A percentile compares a stretch with the other conserved stretches of the same genome.
phyloP scores from a whole-genome alignment of 2,888 invertebrate species.

The Pammene fasciana region DNA sequence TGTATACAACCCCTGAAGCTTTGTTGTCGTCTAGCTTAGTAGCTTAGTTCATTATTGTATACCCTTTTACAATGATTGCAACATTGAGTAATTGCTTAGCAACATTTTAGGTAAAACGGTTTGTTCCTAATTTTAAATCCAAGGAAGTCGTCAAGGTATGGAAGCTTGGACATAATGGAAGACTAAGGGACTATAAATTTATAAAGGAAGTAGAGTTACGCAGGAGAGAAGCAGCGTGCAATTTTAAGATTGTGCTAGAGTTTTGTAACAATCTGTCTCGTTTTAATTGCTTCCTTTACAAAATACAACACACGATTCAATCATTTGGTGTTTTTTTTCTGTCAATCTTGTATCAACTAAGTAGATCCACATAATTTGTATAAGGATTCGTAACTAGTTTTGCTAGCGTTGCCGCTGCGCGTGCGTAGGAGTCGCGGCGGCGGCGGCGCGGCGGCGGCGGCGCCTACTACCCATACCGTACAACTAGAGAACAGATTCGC shows the following conservation, averaged over 20 bases:
- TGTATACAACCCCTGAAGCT: constrained; percentile 36
- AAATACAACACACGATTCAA: constrained; percentile 66
- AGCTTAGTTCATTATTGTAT: constrained; percentile 35
- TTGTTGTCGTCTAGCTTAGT: constrained; percentile 25
- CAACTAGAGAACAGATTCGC: constrained; percentile 71
- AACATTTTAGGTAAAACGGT: constrained; percentile 38
- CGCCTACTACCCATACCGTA: constrained; percentile 58
- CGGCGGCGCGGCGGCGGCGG: constrained; percentile 34
- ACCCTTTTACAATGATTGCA: constrained; percentile 38
- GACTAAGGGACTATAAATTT: constrained; percentile 71
- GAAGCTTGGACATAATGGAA: constrained; percentile 78
- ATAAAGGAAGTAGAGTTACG: constrained; percentile 51
- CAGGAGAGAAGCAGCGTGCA: constrained; percentile 67
- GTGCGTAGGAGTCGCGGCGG: constrained; percentile 40
- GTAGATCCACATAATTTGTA: constrained; percentile 25
- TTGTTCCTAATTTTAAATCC: constrained; percentile 74
- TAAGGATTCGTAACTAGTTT: constrained; percentile 14
- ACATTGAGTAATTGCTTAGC: constrained; percentile 40
- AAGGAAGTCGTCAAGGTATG: constrained; percentile 63
- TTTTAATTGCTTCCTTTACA: constrained; percentile 60
- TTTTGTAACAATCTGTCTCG: constrained; percentile 66
- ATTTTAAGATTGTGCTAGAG: constrained; percentile 66
- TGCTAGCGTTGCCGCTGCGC: constrained; percentile 35
- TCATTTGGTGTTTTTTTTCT: constrained; percentile 77
- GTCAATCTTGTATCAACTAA: constrained; percentile 49